A percentile compares a stretch with the other conserved stretches of the same genome.
Conservation (phyloP, 2,888 invertebrate species). For the Lycocerus yunnanus region DNA sequence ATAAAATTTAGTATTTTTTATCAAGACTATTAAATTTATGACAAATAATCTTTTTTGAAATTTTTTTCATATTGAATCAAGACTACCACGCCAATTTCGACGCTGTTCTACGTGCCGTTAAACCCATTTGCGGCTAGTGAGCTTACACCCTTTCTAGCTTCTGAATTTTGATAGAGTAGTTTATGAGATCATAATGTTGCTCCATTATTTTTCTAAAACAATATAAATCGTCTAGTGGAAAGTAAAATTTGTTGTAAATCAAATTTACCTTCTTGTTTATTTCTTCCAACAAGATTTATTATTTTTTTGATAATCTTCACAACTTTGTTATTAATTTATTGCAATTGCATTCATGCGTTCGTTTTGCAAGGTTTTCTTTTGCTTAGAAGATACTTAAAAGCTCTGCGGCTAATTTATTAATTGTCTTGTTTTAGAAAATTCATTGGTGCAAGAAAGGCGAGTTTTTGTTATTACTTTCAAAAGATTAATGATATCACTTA, state of each 20-base stretch:
- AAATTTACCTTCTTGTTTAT: background rate
- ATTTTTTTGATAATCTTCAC: background rate
- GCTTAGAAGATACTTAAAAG: background rate
- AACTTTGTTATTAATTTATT: background rate
- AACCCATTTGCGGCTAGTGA: conserved; percentile 24
- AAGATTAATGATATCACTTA: background rate
- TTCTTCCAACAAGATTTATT: background rate
- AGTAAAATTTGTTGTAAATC: background rate
- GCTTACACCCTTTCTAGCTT: conserved; percentile 11
- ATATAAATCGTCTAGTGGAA: background rate
- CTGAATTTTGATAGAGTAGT: conserved; percentile 21
- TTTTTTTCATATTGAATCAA: conserved; percentile 28
- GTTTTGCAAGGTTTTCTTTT: background rate
- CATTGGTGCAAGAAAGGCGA: background rate
- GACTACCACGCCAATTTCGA: conserved; percentile 23
- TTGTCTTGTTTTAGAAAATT: background rate
- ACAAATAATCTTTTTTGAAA: background rate
- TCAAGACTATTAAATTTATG: background rate
- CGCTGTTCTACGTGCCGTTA: conserved; percentile 32
- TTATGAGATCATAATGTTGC: conserved; percentile 19
- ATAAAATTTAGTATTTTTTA: background rate
- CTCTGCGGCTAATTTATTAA: background rate
- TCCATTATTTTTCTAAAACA: background rate
- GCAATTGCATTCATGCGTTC: background rate
- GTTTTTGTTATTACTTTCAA: background rate